Conservation (phyloP, 1,140 invertebrate species). For the Dinoponera quadriceps region DNA sequence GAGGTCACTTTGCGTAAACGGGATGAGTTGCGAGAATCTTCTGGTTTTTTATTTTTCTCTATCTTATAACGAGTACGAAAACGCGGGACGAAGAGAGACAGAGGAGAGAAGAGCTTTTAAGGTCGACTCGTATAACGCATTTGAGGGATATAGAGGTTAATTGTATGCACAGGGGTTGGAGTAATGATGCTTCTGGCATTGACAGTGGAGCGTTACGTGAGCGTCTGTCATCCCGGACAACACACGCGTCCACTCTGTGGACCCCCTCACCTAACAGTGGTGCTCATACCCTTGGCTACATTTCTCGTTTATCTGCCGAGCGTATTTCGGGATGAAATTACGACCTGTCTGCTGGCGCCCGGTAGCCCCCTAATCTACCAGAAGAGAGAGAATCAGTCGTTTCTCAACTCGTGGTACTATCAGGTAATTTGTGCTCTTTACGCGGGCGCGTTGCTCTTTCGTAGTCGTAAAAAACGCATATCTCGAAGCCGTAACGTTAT, state of each 20-base stretch:
- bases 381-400: slow-evolving; percentile 86
- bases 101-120: slow-evolving; percentile 17
- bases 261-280: slow-evolving; percentile 87
- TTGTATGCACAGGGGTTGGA: slow-evolving; percentile 87
- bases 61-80: too few relatives aligned
- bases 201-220: slow-evolving; percentile 92
- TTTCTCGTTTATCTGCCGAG: slow-evolving; percentile 89
- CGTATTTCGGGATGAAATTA: slow-evolving; percentile 88
- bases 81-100: neutral
- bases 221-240: slow-evolving; percentile 91
- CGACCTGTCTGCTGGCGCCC: slow-evolving; percentile 85
- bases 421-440: slow-evolving; percentile 79
- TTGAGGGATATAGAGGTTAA: slow-evolving; percentile 54
- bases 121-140: neutral
- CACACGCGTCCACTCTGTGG: slow-evolving; percentile 87
- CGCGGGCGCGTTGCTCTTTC: neutral
- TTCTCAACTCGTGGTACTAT: slow-evolving; percentile 86
- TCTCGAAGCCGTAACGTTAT: neutral
- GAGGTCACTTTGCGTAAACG: neutral
- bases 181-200: slow-evolving; percentile 93
- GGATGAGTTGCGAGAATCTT: slow-evolving; percentile 1
- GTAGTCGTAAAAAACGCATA: neutral
- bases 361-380: slow-evolving; percentile 86
- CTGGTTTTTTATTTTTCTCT: too few relatives aligned
- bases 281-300: slow-evolving; percentile 87